Percentiles rank a stretch among this genome's conserved stretches.
Conservation (phyloP, 2,113 vertebrate genomes). For the Mus spicilegus region DNA sequence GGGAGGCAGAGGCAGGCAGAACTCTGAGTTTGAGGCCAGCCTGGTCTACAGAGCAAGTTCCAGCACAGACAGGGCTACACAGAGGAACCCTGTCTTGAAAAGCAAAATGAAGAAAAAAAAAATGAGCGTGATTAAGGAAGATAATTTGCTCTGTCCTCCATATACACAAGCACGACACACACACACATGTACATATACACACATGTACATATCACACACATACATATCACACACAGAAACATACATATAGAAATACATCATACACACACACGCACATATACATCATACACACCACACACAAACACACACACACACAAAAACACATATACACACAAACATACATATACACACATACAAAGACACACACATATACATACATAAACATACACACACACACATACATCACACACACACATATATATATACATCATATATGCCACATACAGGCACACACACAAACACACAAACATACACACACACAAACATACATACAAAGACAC, state of each 20-base stretch:
- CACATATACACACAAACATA: not conserved
- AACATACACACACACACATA: not conserved
- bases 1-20: not conserved
- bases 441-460: not conserved
- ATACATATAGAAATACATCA: not conserved
- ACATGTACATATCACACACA: too few species aligned
- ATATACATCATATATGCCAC: not conserved
- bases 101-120: not conserved
- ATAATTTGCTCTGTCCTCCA: not conserved
- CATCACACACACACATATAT: not conserved
- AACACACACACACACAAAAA: too few species aligned
- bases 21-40: not conserved
- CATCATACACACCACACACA: not conserved
- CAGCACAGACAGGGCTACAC: not conserved
- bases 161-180: not conserved
- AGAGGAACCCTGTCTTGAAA: not conserved
- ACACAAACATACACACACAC: not conserved
- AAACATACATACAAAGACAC: not conserved
- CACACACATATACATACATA: too few species aligned
- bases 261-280: not conserved
- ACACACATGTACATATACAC: too few species aligned
- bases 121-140: not conserved
- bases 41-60: not conserved
- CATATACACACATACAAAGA: not conserved
- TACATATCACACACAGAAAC: not conserved